These are phyloP conservation scores for Drosophila littoralis DNA, from an alignment of 1,140 invertebrate genomes.

Conservation along the genomic window DNA sequence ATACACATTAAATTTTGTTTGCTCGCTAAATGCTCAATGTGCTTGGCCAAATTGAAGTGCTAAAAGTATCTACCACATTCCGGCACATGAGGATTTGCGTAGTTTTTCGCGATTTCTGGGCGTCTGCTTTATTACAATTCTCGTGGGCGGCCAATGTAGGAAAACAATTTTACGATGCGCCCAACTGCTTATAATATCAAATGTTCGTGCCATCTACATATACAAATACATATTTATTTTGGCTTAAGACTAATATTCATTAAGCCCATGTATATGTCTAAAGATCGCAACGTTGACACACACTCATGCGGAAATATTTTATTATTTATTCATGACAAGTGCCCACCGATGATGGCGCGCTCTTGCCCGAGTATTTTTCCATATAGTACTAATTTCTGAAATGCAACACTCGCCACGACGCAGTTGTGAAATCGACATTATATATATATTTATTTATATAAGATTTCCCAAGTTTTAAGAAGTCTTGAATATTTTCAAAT, in stretches of 20 bases:
- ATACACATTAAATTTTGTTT: constrained; percentile 46
- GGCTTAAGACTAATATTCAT: constrained; percentile 41
- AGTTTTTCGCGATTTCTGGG: constrained; percentile 35
- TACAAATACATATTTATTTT: constrained; percentile 20
- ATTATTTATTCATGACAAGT: constrained; percentile 74
- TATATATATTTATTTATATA: neutral
- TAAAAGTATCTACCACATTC: constrained; percentile 53
- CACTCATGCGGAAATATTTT: constrained; percentile 66
- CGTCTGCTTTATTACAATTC: constrained; percentile 65
- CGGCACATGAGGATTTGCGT: constrained; percentile 58
- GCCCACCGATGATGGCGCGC: constrained; percentile 17
- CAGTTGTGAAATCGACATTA: constrained; percentile 27
- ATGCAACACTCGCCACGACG: constrained; percentile 28
- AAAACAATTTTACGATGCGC: constrained; percentile 76
- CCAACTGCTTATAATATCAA: constrained; percentile 72
- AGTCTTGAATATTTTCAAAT: no score
- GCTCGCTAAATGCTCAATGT: constrained; percentile 18
- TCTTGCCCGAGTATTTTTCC: constrained; percentile 13
- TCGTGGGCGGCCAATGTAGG: constrained; percentile 48
- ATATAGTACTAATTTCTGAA: constrained; percentile 16
- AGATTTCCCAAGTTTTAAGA: neutral
- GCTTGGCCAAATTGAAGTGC: constrained; percentile 55
- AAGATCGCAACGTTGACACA: constrained; percentile 24
- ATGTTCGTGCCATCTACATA: constrained; percentile 51
- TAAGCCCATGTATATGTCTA: constrained; percentile 38